These are phyloP conservation scores for Struthidea cinerea DNA, from an alignment of 2,113 vertebrate species.

Conservation along the genomic window DNA sequence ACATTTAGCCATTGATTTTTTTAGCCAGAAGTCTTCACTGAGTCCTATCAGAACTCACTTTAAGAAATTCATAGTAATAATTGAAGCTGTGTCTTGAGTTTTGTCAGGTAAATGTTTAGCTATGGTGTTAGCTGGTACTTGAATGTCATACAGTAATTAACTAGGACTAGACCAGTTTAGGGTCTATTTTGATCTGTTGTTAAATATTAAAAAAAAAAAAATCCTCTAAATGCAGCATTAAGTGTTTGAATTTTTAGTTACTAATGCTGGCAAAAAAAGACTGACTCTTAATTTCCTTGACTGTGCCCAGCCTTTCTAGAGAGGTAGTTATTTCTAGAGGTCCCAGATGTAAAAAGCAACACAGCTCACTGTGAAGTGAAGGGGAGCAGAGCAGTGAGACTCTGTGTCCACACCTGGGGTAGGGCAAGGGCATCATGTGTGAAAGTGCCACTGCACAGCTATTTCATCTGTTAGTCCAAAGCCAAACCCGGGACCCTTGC, in stretches of 20 bases:
- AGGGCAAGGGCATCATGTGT: neutral
- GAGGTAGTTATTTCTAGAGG: neutral
- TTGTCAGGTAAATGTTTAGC: neutral
- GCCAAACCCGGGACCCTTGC: neutral
- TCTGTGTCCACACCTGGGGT: rapidly evolving
- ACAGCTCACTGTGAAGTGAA: neutral
- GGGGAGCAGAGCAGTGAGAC: neutral
- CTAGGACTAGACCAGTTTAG: neutral
- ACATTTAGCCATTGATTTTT: neutral
- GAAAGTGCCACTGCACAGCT: neutral
- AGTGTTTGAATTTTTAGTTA: neutral
- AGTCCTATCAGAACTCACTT: neutral
- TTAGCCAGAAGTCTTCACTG: neutral
- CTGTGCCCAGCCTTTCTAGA: neutral
- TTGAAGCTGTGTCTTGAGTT: neutral
- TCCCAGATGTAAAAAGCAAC: neutral
- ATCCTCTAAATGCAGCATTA: neutral
- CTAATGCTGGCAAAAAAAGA: neutral
- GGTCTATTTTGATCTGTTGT: neutral
- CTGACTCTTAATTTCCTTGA: neutral
- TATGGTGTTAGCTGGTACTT: neutral
- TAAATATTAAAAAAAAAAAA: neutral
- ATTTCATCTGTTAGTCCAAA: neutral
- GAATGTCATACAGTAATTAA: neutral
- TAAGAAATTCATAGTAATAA: neutral